These are phyloP conservation scores for Tokudaia muenninki DNA, from an alignment of 2,797 vertebrate species.

Conservation along the genomic window DNA sequence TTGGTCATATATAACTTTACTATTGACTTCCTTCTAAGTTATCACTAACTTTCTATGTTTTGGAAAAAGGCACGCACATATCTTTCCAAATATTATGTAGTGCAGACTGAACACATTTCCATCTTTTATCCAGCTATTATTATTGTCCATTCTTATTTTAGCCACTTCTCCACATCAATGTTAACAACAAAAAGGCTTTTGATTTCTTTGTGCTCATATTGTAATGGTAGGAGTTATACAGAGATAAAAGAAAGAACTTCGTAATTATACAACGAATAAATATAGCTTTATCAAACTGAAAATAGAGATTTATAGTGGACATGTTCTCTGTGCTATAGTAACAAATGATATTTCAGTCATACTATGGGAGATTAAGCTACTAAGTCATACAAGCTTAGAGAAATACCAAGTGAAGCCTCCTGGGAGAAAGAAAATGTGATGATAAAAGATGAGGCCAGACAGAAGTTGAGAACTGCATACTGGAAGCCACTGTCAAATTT, in stretches of 20 bases:
- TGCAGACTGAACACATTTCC: neutral
- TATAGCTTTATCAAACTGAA: neutral
- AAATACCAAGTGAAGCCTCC: neutral
- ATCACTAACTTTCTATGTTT: neutral
- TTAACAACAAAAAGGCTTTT: neutral
- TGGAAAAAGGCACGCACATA: neutral
- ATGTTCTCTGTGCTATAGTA: neutral
- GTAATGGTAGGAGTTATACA: neutral
- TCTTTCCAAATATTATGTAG: neutral
- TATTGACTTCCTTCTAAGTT: neutral
- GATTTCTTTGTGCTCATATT: neutral
- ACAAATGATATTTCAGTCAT: neutral
- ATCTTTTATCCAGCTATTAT: neutral
- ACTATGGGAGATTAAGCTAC: neutral
- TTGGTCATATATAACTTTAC: neutral
- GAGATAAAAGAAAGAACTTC: neutral
- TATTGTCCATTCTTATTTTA: neutral
- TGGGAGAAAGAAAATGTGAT: neutral
- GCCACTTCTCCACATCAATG: neutral
- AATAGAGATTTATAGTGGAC: neutral
- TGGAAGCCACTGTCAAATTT: neutral
- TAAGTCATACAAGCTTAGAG: neutral
- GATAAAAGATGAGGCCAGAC: too few species aligned
- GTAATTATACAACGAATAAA: neutral
- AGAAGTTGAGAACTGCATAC: too few species aligned